Evolutionary conservation across 1,140 invertebrate genomes (phyloP), one percentile per base, ranked within the genome.

Genomic region (Zaprionus kolodkinae): DNA sequence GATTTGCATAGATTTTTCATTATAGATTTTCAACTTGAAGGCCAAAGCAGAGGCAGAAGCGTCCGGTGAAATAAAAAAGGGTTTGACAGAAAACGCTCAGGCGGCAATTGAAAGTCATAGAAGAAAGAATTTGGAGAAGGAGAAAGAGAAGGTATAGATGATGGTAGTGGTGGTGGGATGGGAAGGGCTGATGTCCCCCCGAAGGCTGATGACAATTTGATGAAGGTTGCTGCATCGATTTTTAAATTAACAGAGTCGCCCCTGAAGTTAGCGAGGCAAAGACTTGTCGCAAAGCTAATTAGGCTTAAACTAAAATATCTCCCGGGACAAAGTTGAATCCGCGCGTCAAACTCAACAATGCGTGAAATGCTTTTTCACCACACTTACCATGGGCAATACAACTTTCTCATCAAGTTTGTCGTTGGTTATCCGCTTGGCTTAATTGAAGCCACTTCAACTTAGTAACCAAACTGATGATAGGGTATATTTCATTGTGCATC

Each of bases 1-100:
- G 82, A 85, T 85, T 85, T 85, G 82, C 82, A 85, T 85, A 85
- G 82, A 85, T 85, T 85, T 85, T 85, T 85, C 82, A 85, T 85
- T 85, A 85, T 68, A 85, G 82, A 85, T 85, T 85, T 69, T 74
- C 56, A 45, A 60, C 67, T 74, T 71, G 56, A 71, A 72, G 56
- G 48, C 30, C 60, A 54, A 80, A 78, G 48, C 30, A 67, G 74
- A 77, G 64, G 68, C 60, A 61, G 21, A 56, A 38, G 2, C 17
- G 36, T 27, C 3, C 3, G 12, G 4, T 10, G 55, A 57, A 65
- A 30, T 21, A 66, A 45, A 65, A 70, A 69, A 74, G 73, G 70
- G 70, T 77, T 76, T 73, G 75, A 72, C 75, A 43, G 45, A 68
- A 30, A 30, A 48, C 15, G 69, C 54, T 48, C 48, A 74, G 61